Percentiles rank a stretch among this genome's conserved stretches.
Evolutionary conservation across 2,113 vertebrate genomes (phyloP).

Genomic region (Nestor notabilis): DNA sequence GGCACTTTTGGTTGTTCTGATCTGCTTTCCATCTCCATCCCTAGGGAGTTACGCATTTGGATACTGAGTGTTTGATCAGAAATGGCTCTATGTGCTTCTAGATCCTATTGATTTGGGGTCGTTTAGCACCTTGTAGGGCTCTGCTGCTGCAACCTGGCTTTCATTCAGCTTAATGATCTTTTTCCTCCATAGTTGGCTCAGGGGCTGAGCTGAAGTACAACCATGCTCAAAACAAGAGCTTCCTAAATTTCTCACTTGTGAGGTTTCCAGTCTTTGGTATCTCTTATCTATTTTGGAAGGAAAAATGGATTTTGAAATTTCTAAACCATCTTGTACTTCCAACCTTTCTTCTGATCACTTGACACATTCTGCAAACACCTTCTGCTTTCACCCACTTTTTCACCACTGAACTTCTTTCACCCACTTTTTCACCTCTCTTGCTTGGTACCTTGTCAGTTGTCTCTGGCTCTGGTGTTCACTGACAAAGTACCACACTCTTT

Average conservation of each 20-base stretch:
- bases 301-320: not conserved
- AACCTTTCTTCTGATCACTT: not conserved
- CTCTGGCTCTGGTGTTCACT: not conserved
- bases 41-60: not conserved
- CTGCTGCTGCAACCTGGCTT: not conserved
- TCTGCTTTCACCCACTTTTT: not conserved
- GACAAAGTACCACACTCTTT: rapidly evolving
- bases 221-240: not conserved
- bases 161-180: not conserved
- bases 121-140: not conserved
- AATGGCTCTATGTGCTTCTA: not conserved
- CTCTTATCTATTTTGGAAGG: not conserved
- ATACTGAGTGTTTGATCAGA: not conserved
- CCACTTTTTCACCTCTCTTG: not conserved
- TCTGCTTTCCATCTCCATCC: not conserved
- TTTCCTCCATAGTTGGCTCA: not conserved
- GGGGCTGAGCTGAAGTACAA: not conserved
- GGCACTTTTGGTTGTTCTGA: not conserved
- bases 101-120: not conserved
- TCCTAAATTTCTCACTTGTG: not conserved
- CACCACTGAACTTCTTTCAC: not conserved
- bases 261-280: not conserved
- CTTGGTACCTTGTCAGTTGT: not conserved
- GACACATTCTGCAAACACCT: not conserved
- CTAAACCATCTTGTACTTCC: not conserved